A percentile compares a stretch with the other conserved stretches of the same genome.
These are phyloP conservation scores for Adineta ricciae DNA, from an alignment of 2,888 invertebrate genomes.

Conservation along the genomic window DNA sequence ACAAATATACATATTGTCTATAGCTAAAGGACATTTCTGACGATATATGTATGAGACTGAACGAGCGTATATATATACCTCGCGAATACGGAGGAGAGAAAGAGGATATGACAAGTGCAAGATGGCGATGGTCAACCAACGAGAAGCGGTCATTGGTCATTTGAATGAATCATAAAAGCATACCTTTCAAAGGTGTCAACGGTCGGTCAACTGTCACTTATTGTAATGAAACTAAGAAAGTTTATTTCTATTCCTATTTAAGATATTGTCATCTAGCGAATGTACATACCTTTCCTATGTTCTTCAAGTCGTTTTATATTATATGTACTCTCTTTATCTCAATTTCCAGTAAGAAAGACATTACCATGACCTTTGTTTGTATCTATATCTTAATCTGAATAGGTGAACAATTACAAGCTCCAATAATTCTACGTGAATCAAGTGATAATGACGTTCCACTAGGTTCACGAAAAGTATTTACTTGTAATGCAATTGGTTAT, in stretches of 20 bases:
- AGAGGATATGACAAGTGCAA: neutral
- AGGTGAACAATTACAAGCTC: slow-evolving; percentile 5
- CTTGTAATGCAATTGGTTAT: slow-evolving; percentile 18
- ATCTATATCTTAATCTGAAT: neutral
- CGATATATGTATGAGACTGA: neutral
- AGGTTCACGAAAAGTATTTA: slow-evolving; percentile 8
- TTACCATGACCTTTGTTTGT: neutral
- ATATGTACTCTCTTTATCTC: neutral
- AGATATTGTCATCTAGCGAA: neutral
- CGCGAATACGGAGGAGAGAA: neutral
- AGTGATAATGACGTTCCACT: neutral
- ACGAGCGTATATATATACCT: neutral
- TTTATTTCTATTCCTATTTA: neutral
- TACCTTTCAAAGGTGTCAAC: neutral
- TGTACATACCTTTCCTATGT: neutral
- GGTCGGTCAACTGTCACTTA: slow-evolving; percentile 9
- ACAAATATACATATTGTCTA: no score
- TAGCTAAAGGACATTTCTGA: no score
- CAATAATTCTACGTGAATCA: slow-evolving; percentile 7
- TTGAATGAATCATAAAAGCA: neutral
- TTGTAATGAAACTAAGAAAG: neutral
- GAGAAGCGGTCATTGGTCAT: neutral
- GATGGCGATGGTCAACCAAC: neutral
- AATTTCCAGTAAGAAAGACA: neutral
- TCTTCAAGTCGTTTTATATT: neutral